A percentile compares a stretch with the other conserved stretches of the same genome.
These are phyloP conservation scores for Acrocephalus scirpaceus DNA, from an alignment of 2,797 vertebrate genomes.

Conservation along the genomic window DNA sequence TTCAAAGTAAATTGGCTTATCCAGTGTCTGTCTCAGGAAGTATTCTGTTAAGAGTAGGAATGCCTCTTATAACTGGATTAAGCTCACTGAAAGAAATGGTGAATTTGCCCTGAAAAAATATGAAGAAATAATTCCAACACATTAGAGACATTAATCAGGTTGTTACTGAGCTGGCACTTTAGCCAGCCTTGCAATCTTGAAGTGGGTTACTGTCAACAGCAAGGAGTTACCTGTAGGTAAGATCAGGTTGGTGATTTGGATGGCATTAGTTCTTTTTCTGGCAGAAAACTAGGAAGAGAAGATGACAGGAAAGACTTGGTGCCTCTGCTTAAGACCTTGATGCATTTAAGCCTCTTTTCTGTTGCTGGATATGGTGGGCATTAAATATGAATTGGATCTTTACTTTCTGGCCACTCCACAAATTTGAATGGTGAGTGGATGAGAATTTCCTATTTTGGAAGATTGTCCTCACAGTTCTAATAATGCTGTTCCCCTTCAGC, in stretches of 20 bases:
- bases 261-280: not conserved
- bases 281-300: not conserved
- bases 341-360: conserved; percentile 11
- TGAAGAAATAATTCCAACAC: not conserved
- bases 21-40: not conserved
- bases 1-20: conserved; percentile 2
- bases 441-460: not conserved
- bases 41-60: not conserved
- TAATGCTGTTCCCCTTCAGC: not conserved
- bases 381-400: not conserved
- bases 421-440: not conserved
- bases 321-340: not conserved
- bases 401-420: not conserved
- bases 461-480: not conserved
- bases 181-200: not conserved
- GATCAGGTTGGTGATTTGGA: not conserved
- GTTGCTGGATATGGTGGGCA: not conserved
- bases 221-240: not conserved
- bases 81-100: not conserved
- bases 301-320: not conserved
- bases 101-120: not conserved
- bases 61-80: not conserved
- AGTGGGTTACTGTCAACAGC: not conserved
- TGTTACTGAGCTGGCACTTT: not conserved
- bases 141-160: not conserved